Base-by-base conservation (phyloP, 2,113 vertebrate genomes). In the Bettongia penicillata region DNA sequence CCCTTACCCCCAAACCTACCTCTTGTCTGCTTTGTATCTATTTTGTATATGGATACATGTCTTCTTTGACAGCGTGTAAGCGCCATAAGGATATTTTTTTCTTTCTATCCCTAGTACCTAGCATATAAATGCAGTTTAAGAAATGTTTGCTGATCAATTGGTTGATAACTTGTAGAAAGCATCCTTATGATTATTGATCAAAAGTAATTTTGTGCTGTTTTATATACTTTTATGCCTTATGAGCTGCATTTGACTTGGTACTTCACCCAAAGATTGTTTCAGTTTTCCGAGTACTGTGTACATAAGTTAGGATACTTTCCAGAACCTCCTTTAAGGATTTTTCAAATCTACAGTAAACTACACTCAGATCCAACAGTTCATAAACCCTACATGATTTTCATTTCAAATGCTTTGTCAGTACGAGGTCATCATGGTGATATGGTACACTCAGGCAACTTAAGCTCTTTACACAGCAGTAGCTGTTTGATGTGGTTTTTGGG, bases 381-480 rank as follows among this genome's bases (percentile, higher is more conserved):
- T 68, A 16, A 16, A 37, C 14, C 61, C 57, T 31, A 37, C 4
- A 68, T 14, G 37, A 68, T 37, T 68, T 68, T 37, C 31, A 10
- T 68, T 68, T 37, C 11, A 12, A 68, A 68, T 68, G 2, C 37
- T 68, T 68, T 68, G 37, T 68, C 4, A 22, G 37, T 37, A 16
- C 31, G 16, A 68, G 31, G 31, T 68, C 61, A 68, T 37, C 4
- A 68, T 16, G 3, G 11, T 68, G 31, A 68, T 68, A 37, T 68
- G 61, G 11, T 16, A 68, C 12, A 68, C 61, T 98, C 92, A 94
- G 0, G 43, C 51, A 53, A 53, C 19, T 93, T 61, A 3, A 93
- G 94, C 95, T 93, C 61, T 95, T 47, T 77, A 93, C 49, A 16
- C 89, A 53, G 89, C 24, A 90, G 31, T 51, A 94, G 2, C 8